Base-by-base conservation (phyloP, 2,797 vertebrate species). In the Amblyraja radiata region DNA sequence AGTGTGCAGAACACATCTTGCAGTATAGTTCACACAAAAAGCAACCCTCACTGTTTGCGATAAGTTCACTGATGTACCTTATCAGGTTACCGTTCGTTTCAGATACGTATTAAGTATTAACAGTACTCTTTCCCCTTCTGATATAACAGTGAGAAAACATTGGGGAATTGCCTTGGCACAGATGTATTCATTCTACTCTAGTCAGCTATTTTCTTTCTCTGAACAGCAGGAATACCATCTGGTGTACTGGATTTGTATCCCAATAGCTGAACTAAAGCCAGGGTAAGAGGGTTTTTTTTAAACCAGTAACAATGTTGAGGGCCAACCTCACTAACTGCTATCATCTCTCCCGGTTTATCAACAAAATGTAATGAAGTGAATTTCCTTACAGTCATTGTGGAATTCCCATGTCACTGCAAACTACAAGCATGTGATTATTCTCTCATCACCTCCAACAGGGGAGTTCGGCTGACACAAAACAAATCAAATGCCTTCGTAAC, bases 251-350 rank as follows among this genome's bases (percentile, higher is more conserved):
- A 74, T 46, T n/a, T 39, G 54, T 71, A 92, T 92, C 23, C 71
- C 73, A 54, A 92, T 76, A n/a, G 36, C 36, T 73, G 90, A 92
- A 74, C 7, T 92, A 25, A n/a, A 92, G 90, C 90, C 90, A 92
- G 58, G 39, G 25, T 92, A 8, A 54, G n/a, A 71, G 65, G 28
- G 54, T 58, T 76, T 46, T 39, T 74, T 74, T 54, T 54, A 58
- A 92, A 10, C 46, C 90, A 92, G 71, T 46, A 76, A 76, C 71
- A 92, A 76, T 54, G 39, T 92, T 88, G 6, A 92, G 39, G 39
- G 90, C 76, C 39, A 92, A 36, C 74, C 46, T 58, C 25, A 76
- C 28, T 13, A 76, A 92, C 71, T 76, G 90, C 68, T 76, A 23
- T 74, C 76, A 76, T 23, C 23, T 58, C 28, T 23, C 68, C 71